Evolutionary conservation across 2,113 vertebrate species (phyloP).

Genomic region (Colaptes auratus): DNA sequence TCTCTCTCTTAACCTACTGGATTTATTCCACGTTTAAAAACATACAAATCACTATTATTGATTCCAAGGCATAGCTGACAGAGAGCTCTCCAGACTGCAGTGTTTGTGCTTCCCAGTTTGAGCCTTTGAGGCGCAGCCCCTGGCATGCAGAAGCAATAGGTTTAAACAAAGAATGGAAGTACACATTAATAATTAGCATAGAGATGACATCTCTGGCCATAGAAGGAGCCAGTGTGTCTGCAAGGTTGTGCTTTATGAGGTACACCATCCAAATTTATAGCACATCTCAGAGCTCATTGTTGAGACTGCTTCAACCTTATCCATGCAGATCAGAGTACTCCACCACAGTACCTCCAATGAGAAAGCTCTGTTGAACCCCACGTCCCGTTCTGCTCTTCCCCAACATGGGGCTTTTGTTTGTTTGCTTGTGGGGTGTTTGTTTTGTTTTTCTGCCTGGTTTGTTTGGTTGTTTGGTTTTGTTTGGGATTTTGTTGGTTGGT

Average conservation of each 20-base stretch:
- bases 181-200: not conserved
- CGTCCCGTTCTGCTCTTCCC: not conserved
- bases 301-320: not conserved
- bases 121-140: not conserved
- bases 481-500: not conserved
- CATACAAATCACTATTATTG: not conserved
- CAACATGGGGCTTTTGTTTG: not conserved
- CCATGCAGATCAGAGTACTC: not conserved
- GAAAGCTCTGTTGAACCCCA: not conserved
- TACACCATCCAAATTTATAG: not conserved
- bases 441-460: not conserved
- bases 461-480: too few species aligned
- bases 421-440: too few species aligned
- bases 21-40: not conserved
- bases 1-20: not conserved
- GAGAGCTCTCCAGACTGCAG: not conserved
- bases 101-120: not conserved
- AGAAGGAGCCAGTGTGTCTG: not conserved
- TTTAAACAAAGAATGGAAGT: not conserved
- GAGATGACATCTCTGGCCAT: not conserved
- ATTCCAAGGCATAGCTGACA: not conserved
- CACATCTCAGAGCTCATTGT: not conserved
- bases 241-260: not conserved
- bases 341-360: not conserved
- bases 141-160: not conserved